These are phyloP conservation scores for Tor tambroides DNA, from an alignment of 2,113 vertebrate species.

Conservation along the genomic window DNA sequence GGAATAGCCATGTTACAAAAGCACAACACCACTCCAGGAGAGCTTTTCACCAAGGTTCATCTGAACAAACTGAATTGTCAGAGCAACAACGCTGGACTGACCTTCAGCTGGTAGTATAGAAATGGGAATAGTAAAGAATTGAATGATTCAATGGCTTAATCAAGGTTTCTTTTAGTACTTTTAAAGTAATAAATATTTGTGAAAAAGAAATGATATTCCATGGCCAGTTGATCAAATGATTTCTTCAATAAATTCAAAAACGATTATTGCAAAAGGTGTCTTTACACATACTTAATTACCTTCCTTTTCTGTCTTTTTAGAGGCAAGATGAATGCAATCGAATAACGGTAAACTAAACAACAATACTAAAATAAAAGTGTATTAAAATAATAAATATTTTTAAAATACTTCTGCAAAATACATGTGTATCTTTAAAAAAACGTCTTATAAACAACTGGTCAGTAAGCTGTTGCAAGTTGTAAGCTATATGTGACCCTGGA, in stretches of 20 bases:
- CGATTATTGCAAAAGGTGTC: neutral
- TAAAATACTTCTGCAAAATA: neutral
- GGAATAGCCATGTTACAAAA: constrained; percentile 25
- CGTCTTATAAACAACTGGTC: too few species aligned
- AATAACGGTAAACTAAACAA: neutral
- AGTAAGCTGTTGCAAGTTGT: too few species aligned
- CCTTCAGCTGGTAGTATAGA: constrained; percentile 44
- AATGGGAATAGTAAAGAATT: neutral
- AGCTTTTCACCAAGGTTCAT: neutral
- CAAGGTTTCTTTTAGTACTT: neutral
- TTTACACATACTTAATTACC: neutral
- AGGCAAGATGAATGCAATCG: neutral
- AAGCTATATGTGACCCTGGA: too few species aligned
- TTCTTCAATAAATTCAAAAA: neutral
- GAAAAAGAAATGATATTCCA: neutral
- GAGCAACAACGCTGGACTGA: constrained; percentile 37
- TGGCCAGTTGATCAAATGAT: neutral
- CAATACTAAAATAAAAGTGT: neutral
- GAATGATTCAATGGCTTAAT: neutral
- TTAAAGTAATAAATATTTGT: neutral
- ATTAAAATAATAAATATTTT: neutral
- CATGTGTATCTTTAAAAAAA: neutral
- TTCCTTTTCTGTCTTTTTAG: neutral
- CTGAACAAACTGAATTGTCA: constrained; percentile 21
- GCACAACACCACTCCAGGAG: constrained; percentile 31